Evolutionary conservation across 2,113 vertebrate genomes (phyloP).

Genomic region (Haemorhous mexicanus): DNA sequence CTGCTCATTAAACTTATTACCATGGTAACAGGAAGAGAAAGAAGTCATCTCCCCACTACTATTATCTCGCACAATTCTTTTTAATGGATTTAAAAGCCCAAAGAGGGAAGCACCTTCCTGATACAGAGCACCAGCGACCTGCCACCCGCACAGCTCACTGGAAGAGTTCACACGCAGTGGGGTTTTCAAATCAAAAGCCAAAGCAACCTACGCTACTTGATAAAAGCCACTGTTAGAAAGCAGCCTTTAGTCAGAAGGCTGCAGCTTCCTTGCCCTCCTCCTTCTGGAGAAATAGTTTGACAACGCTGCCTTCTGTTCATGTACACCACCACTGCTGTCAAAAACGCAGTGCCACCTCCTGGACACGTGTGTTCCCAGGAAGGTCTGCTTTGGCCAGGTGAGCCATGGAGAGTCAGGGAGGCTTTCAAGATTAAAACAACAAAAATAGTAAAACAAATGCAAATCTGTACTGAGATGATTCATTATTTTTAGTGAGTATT

Average conservation of each 20-base stretch:
- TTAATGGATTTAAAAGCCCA: not conserved
- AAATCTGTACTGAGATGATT: rapidly evolving
- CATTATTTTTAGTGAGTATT: not conserved
- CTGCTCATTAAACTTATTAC: slow-evolving; percentile 28
- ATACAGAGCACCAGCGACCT: not conserved
- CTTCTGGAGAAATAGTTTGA: not conserved
- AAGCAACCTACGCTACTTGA: not conserved
- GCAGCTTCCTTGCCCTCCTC: not conserved
- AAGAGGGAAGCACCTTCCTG: not conserved
- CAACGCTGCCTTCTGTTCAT: not conserved
- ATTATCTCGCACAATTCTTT: not conserved
- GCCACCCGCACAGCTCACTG: not conserved
- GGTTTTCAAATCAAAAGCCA: not conserved
- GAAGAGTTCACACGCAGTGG: not conserved
- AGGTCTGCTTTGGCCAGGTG: not conserved
- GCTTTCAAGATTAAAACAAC: not conserved
- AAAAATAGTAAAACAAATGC: not conserved
- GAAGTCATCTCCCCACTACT: not conserved
- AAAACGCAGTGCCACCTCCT: slow-evolving; percentile 12
- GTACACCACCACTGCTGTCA: not conserved
- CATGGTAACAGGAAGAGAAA: slow-evolving; percentile 33
- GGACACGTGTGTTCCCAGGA: rapidly evolving
- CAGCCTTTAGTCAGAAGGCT: not conserved
- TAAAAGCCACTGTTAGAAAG: not conserved
- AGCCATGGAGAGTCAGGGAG: rapidly evolving